Evolutionary conservation across 2,888 invertebrate genomes (phyloP).

Genomic region (Drosophila buzzatii): DNA sequence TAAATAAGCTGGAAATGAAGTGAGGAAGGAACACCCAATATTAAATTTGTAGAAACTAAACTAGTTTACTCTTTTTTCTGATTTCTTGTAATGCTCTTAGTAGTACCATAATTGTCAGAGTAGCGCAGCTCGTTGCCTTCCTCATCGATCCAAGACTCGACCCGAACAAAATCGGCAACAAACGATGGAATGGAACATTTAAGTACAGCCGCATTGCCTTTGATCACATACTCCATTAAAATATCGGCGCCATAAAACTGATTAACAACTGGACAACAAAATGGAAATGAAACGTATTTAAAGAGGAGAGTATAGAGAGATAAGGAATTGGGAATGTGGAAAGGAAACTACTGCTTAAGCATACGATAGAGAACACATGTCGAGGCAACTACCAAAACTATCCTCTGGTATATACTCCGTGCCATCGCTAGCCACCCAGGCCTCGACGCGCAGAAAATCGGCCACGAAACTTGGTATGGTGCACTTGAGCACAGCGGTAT

Average conservation of each 20-base stretch:
- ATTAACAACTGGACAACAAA: conserved; percentile 87
- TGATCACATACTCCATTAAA: conserved; percentile 90
- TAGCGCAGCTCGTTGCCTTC: conserved; percentile 86
- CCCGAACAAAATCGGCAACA: conserved; percentile 90
- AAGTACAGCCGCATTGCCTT: conserved; percentile 90
- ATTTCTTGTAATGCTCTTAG: conserved; percentile 3
- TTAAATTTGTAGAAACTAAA: conserved; percentile 7
- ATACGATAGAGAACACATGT: conserved; percentile 4
- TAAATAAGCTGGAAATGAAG: conserved; percentile 17
- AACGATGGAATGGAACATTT: conserved; percentile 92
- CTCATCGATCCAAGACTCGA: conserved; percentile 90
- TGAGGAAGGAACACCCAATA: conserved; percentile 17
- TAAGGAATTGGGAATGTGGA: neutral
- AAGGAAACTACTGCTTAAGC: conserved; percentile 21
- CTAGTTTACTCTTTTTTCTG: conserved; percentile 4
- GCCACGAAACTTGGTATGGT: conserved; percentile 95
- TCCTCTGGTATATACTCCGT: conserved; percentile 90
- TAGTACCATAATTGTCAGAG: conserved; percentile 86
- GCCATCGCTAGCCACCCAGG: conserved; percentile 90
- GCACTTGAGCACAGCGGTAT: conserved; percentile 94
- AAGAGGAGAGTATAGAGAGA: conserved; percentile 1
- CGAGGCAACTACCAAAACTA: conserved; percentile 89
- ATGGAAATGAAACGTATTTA: conserved; percentile 5
- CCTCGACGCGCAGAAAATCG: conserved; percentile 95
- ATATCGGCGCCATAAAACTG: conserved; percentile 91